Evolutionary conservation across 2,113 vertebrate species (phyloP).

Genomic region (Prolemur simus): DNA sequence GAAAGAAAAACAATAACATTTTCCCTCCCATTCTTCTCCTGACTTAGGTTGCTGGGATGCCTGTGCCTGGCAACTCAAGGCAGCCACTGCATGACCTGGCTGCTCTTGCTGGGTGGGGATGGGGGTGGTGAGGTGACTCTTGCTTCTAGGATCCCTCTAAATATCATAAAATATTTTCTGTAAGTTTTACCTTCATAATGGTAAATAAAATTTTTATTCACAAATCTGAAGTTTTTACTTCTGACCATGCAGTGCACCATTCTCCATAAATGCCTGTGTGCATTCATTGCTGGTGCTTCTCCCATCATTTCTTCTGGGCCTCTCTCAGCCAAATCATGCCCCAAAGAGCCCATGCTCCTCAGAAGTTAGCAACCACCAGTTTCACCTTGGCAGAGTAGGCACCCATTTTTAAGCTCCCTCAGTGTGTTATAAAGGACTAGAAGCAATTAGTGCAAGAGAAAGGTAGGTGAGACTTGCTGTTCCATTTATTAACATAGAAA

Average conservation of each 20-base stretch:
- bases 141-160: not conserved
- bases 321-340: not conserved
- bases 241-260: not conserved
- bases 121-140: not conserved
- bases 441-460: not conserved
- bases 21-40: not conserved
- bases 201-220: not conserved
- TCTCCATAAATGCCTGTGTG: not conserved
- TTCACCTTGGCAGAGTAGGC: not conserved
- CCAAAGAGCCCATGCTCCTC: not conserved
- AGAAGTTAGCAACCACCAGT: not conserved
- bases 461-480: not conserved
- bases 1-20: not conserved
- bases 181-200: not conserved
- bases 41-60: not conserved
- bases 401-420: not conserved
- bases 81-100: no score
- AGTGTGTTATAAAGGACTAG: not conserved
- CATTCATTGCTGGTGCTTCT: not conserved
- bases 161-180: not conserved
- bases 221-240: not conserved
- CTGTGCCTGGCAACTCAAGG: not conserved
- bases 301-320: not conserved
- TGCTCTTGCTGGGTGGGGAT: not conserved
- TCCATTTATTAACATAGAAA: not conserved